Conservation (phyloP, 2,888 invertebrate species). For the Tetanocera ferruginea region DNA sequence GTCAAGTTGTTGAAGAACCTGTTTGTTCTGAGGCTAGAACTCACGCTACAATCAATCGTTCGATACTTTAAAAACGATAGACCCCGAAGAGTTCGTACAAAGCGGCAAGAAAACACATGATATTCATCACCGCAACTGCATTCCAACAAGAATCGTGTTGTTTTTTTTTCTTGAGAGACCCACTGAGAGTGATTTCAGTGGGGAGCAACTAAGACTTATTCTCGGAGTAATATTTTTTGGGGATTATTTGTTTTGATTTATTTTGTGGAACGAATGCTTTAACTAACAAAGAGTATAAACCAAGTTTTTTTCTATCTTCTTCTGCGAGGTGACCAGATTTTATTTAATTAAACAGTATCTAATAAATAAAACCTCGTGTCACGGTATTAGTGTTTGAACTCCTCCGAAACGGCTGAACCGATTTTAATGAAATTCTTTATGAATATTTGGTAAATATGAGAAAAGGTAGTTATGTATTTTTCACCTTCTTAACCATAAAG, state of each 20-base stretch:
- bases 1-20: background rate
- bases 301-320: too few species aligned
- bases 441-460: too few species aligned
- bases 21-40: background rate
- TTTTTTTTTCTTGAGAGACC: background rate
- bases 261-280: background rate
- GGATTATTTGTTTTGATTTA: too few species aligned
- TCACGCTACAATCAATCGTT: background rate
- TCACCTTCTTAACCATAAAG: too few species aligned
- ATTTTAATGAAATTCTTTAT: too few species aligned
- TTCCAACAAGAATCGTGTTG: slow-evolving; percentile 12
- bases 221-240: background rate
- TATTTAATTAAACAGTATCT: too few species aligned
- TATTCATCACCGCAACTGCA: background rate
- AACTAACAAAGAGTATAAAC: background rate
- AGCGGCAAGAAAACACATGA: too few species aligned
- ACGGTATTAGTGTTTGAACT: too few species aligned
- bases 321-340: background rate
- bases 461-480: too few species aligned
- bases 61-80: background rate
- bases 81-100: too few species aligned
- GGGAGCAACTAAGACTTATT: background rate
- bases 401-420: too few species aligned
- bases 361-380: too few species aligned
- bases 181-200: background rate